Percentiles rank a stretch among this genome's conserved stretches.
These are phyloP conservation scores for Coendou prehensilis DNA, from an alignment of 2,797 vertebrate genomes.

Conservation along the genomic window DNA sequence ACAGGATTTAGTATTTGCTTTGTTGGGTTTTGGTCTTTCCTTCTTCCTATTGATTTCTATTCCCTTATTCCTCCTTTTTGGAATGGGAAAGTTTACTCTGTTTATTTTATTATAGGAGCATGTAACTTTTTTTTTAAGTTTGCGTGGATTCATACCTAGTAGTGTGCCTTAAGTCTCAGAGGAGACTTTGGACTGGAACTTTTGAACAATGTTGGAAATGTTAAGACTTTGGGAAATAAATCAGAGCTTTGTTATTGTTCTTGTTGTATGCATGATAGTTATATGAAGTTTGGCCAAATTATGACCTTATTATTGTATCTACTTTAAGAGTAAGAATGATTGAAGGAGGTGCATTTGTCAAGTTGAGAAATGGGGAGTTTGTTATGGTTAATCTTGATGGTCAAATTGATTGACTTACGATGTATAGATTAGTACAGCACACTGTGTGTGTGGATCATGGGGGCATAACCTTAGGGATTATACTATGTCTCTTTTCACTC, in stretches of 20 bases:
- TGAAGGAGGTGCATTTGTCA: background rate
- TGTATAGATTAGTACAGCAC: background rate
- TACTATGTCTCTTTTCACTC: background rate
- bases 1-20: background rate
- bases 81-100: background rate
- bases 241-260: background rate
- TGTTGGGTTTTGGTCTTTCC: background rate
- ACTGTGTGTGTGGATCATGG: background rate
- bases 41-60: background rate
- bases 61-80: background rate
- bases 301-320: background rate
- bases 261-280: background rate
- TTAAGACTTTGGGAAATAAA: background rate
- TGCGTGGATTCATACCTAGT: background rate
- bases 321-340: background rate
- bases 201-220: background rate
- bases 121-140: background rate
- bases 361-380: background rate
- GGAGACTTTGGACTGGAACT: background rate
- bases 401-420: background rate
- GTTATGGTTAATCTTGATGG: background rate
- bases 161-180: background rate
- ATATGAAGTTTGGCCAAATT: background rate
- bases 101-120: background rate
- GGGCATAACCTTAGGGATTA: background rate